phyloP scores from a whole-genome alignment of 2,113 vertebrate species.

The Rutilus rutilus region DNA sequence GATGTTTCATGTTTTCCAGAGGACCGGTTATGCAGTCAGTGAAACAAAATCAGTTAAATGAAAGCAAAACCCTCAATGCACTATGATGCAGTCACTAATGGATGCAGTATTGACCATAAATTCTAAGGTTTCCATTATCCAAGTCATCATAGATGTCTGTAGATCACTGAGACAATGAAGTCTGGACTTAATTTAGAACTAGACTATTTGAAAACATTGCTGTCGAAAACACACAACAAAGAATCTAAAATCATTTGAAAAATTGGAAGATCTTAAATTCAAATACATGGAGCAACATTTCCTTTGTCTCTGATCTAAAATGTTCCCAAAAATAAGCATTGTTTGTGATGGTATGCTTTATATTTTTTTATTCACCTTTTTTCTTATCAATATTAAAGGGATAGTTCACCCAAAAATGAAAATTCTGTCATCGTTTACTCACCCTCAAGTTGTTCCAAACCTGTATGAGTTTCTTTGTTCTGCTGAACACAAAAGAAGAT shows the following conservation, averaged over 20 bases:
- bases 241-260: neutral
- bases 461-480: no score
- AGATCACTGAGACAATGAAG: neutral
- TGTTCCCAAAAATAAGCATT: neutral
- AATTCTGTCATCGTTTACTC: no score
- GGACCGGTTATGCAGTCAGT: neutral
- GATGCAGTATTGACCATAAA: neutral
- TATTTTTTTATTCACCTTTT: no score
- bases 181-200: neutral
- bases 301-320: neutral
- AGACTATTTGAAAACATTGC: neutral
- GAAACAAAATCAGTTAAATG: neutral
- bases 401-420: no score
- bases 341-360: no score
- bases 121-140: neutral
- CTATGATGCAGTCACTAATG: neutral
- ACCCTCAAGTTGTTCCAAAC: no score
- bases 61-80: neutral
- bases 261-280: neutral
- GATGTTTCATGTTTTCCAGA: no score
- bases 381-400: no score
- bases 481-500: no score
- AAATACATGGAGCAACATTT: neutral
- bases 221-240: neutral
- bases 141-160: neutral